Percentiles rank a stretch among this genome's conserved stretches.
Evolutionary conservation across 2,888 invertebrate species (phyloP).

Genomic region (Fabriciana adippe): DNA sequence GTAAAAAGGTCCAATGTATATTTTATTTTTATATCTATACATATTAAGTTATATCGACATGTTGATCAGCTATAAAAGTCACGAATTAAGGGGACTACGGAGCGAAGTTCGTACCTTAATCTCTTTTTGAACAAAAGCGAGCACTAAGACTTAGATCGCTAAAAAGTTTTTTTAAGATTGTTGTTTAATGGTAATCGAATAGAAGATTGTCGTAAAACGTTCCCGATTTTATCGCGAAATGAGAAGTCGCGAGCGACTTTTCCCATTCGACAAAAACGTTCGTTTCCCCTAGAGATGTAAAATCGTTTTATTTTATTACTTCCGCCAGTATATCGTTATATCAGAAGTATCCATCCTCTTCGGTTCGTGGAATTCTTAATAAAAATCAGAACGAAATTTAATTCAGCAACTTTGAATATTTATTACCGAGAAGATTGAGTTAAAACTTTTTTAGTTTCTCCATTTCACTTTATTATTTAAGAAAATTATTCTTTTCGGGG

Average conservation of each 20-base stretch:
- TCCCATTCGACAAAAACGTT: conserved; percentile 80
- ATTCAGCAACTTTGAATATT: conserved; percentile 43
- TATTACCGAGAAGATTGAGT: conserved; percentile 35
- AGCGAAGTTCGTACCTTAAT: conserved; percentile 36
- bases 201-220: conserved; percentile 81
- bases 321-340: conserved; percentile 79
- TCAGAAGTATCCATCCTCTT: conserved; percentile 63
- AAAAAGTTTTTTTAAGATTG: conserved; percentile 68
- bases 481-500: conserved; percentile 20
- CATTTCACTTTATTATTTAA: conserved; percentile 32
- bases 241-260: conserved; percentile 80
- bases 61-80: conserved; percentile 21
- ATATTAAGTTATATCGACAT: conserved; percentile 2
- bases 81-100: conserved; percentile 18
- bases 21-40: background rate
- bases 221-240: conserved; percentile 80
- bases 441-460: conserved; percentile 37
- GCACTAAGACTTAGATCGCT: conserved; percentile 40
- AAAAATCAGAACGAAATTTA: conserved; percentile 56
- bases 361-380: conserved; percentile 60
- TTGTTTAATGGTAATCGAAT: conserved; percentile 80
- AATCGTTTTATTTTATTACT: conserved; percentile 83
- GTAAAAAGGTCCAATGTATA: background rate
- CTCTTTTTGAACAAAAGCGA: conserved; percentile 38
- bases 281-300: conserved; percentile 79